Evolutionary conservation across 2,113 vertebrate genomes (phyloP).

Genomic region (Cranoglanis bouderius): DNA sequence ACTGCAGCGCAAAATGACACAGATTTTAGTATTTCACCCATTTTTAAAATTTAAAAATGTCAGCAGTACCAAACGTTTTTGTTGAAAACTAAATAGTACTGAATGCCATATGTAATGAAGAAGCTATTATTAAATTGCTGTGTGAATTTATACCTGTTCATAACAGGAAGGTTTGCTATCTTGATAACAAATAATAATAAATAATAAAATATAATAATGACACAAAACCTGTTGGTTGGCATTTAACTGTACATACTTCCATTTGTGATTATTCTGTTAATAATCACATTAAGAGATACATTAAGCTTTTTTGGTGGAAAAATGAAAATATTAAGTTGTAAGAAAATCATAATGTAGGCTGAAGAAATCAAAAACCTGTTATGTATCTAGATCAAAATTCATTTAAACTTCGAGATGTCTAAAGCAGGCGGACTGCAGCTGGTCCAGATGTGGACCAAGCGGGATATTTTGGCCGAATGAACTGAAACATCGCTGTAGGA

Average conservation of each 20-base stretch:
- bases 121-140: background rate
- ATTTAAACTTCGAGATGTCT: background rate
- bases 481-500: no score
- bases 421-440: background rate
- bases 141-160: background rate
- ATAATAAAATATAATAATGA: background rate
- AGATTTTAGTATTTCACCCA: background rate
- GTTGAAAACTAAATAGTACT: background rate
- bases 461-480: background rate
- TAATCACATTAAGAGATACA: background rate
- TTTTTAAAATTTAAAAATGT: background rate
- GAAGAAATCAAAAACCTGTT: background rate
- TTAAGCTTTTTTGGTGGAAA: background rate
- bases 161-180: background rate
- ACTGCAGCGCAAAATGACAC: background rate
- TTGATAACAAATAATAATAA: background rate
- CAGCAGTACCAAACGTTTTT: background rate
- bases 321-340: background rate
- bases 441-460: background rate
- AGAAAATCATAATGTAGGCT: background rate
- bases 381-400: background rate
- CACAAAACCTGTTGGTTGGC: background rate
- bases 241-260: background rate
- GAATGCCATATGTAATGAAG: background rate
- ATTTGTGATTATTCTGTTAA: background rate